Evolutionary conservation across 64 coral and sea anemone genomes (phyloP), one percentile per base, ranked within the genome.

Genomic region (Astreopora myriophthalma): DNA sequence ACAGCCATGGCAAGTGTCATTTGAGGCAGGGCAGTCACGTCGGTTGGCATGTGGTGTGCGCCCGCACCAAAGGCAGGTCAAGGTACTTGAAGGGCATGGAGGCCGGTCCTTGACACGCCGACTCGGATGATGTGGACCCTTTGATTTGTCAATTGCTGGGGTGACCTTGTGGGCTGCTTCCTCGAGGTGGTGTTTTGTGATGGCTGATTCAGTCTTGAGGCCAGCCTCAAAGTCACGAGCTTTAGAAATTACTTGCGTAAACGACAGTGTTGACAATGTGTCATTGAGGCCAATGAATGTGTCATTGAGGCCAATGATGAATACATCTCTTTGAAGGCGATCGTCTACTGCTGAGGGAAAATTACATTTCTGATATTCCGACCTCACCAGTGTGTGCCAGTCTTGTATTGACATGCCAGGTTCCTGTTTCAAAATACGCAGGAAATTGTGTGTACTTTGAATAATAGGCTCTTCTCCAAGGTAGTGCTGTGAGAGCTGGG

Each of bases 321-420:
- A 92, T 35, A 92, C 76, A 27, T 91, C 89, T 32, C 89, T 32
- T 91, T 91, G 76, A 12, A 91, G 74, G 3, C 89, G 89, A 28
- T 84, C 89, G 25, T 34, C 89, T 14, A 70, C 89, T 2, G 89
- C 76, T 40, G 76, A 34, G 49, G 76, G 76, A 31, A 91, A 83
- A 29, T 91, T 51, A 49, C 76, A 82, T 82, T 91, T 91, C 63
- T 79, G 73, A 73, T 91, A 83, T 13, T 91, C 39, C 38, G 71
- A 48, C 19, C 89, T 33, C 19, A 91, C 88, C 27, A 9, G 19
- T 16, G 75, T 90, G 74, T 90, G 88, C 75, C 75, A 90, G 22
- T 57, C 88, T 90, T 90, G 88, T 22, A 91, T 91, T 7, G 58
- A 71, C 76, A 71, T 90, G 28, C 75, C 34, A 33, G 32, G 35